Percentiles rank a stretch among this genome's conserved stretches.
Evolutionary conservation across 2,888 invertebrate species (phyloP).

Genomic region (Bombylius discolor): DNA sequence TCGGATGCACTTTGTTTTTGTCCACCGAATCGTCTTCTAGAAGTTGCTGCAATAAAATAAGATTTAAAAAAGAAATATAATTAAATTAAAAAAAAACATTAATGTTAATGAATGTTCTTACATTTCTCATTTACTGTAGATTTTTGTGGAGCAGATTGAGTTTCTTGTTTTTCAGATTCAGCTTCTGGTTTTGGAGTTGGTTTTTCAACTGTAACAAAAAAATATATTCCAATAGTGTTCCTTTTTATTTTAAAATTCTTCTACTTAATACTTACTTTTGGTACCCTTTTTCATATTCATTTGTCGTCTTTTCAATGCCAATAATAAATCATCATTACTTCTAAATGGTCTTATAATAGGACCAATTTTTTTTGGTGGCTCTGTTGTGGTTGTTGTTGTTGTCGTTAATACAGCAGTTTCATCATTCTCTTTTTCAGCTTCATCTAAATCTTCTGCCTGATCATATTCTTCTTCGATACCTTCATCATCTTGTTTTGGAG

Average conservation of each 20-base stretch:
- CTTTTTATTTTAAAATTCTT: background rate
- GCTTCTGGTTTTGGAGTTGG: conserved; percentile 22
- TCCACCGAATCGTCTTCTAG: conserved; percentile 8
- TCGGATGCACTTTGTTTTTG: background rate
- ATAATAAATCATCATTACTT: conserved; percentile 63
- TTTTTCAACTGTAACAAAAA: conserved; percentile 23
- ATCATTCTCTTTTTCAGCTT: conserved; percentile 39
- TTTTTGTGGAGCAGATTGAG: conserved; percentile 21
- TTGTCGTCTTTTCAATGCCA: conserved; percentile 56
- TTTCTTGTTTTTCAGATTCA: conserved; percentile 22
- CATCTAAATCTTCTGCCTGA: conserved; percentile 34
- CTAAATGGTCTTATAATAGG: conserved; percentile 62
- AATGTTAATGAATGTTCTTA: background rate
- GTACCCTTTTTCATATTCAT: conserved; percentile 50
- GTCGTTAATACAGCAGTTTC: conserved; percentile 35
- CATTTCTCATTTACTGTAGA: conserved; percentile 4
- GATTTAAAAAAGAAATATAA: background rate
- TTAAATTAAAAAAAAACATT: background rate
- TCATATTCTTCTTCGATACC: conserved; percentile 41
- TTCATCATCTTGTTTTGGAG: conserved; percentile 23
- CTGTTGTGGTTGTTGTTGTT: conserved; percentile 53
- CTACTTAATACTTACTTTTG: conserved; percentile 10
- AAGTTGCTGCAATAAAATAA: background rate
- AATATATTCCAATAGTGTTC: background rate
- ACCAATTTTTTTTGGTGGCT: conserved; percentile 51